A percentile compares a stretch with the other conserved stretches of the same genome.
Evolutionary conservation across 2,888 invertebrate species (phyloP).

Genomic region (Cistogaster globosa): DNA sequence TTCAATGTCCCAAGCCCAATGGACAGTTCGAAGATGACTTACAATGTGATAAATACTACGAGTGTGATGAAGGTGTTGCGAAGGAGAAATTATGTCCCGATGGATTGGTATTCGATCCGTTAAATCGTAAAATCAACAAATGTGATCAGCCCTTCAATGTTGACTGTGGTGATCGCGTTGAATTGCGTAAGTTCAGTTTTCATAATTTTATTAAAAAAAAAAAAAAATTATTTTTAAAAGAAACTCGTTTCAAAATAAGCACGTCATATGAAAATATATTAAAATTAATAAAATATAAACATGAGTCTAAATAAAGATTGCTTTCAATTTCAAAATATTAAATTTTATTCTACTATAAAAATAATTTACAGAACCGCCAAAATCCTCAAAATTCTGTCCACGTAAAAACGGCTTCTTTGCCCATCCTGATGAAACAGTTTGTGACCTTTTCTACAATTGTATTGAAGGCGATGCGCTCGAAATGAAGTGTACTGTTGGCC

Average conservation of each 20-base stretch:
- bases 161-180: conserved; percentile 93
- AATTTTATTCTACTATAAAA: background rate
- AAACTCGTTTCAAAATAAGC: too few species aligned
- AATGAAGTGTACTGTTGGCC: conserved; percentile 92
- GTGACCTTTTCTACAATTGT: conserved; percentile 94
- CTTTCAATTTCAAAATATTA: background rate
- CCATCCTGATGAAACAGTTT: conserved; percentile 91
- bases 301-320: background rate
- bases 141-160: conserved; percentile 97
- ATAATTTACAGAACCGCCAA: conserved; percentile 87
- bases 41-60: conserved; percentile 94
- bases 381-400: conserved; percentile 88
- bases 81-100: conserved; percentile 92
- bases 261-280: too few species aligned
- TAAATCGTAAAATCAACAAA: conserved; percentile 93
- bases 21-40: conserved; percentile 91
- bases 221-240: too few species aligned
- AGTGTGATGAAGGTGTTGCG: conserved; percentile 89
- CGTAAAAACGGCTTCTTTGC: conserved; percentile 95
- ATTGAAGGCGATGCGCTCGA: conserved; percentile 92
- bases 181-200: conserved; percentile 89
- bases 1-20: conserved; percentile 91
- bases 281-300: too few species aligned
- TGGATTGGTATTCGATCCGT: conserved; percentile 93
- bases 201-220: too few species aligned